These are phyloP conservation scores for Oncorhynchus mykiss DNA, from an alignment of 2,113 vertebrate genomes.

Conservation along the genomic window DNA sequence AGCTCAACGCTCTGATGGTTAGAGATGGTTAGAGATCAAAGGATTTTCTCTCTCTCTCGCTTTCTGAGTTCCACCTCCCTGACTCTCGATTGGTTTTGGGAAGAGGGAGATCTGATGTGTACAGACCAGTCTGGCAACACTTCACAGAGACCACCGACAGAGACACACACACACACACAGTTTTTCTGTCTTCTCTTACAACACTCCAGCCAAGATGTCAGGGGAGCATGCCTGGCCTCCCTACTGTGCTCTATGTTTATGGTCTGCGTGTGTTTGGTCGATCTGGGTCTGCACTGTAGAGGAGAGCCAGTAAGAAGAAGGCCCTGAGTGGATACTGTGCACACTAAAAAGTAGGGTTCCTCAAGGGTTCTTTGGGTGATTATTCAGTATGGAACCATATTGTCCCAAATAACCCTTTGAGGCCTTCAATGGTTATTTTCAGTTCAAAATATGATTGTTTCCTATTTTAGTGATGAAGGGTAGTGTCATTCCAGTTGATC, in stretches of 20 bases:
- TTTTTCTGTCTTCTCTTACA: no score
- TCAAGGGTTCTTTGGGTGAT: no score
- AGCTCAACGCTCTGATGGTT: neutral
- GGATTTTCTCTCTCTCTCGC: neutral
- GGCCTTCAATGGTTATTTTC: no score
- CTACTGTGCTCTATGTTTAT: neutral
- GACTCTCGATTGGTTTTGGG: neutral
- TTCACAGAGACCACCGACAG: constrained; percentile 12
- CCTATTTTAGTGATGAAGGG: no score
- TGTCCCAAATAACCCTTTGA: no score
- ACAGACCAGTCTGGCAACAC: constrained; percentile 20
- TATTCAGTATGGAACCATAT: no score
- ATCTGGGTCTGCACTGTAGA: neutral
- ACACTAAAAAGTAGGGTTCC: no score
- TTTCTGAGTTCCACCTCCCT: neutral
- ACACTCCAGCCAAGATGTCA: neutral
- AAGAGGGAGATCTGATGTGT: neutral
- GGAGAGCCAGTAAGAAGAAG: neutral
- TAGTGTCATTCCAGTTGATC: no score
- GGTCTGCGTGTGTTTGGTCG: neutral
- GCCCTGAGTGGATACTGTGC: neutral
- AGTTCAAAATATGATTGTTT: no score
- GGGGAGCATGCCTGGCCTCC: neutral
- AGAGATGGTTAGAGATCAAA: neutral
- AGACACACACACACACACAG: neutral